These are phyloP conservation scores for Entomobrya multifasciata DNA, from an alignment of 2,888 invertebrate genomes.

Conservation along the genomic window DNA sequence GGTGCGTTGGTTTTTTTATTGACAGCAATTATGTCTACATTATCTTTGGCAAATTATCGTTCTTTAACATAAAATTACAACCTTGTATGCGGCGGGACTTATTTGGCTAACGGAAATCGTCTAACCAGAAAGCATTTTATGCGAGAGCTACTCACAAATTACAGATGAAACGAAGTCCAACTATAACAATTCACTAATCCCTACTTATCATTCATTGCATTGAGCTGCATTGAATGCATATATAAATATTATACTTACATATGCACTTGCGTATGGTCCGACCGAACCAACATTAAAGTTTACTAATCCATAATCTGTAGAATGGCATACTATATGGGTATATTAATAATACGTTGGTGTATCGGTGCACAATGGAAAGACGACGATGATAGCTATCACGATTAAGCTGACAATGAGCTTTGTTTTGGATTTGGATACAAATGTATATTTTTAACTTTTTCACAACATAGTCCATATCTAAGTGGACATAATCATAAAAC, in stretches of 20 bases:
- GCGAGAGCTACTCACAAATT: not conserved
- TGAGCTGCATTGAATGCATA: too few relatives aligned
- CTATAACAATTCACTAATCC: constrained; percentile 13
- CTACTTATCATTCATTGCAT: constrained; percentile 3
- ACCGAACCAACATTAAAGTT: not conserved
- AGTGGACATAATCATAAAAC: not conserved
- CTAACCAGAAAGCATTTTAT: constrained; percentile 35
- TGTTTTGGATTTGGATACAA: constrained; percentile 15
- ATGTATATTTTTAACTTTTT: constrained; percentile 46
- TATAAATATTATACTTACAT: too few relatives aligned
- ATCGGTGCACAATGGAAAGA: constrained; percentile 27
- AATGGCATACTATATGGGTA: constrained; percentile 8
- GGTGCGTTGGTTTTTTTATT: constrained; percentile 30
- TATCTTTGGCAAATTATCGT: constrained; percentile 9
- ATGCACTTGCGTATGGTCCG: not conserved
- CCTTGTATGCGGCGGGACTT: constrained; percentile 26
- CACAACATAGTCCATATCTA: constrained; percentile 8
- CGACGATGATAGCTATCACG: constrained; percentile 36
- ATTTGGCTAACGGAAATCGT: constrained; percentile 62
- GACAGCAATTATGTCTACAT: constrained; percentile 43
- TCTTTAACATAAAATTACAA: not conserved
- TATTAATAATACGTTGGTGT: not conserved
- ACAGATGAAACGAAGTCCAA: not conserved
- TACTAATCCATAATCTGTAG: constrained; percentile 2
- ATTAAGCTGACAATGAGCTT: constrained; percentile 58